Conservation (phyloP, 2,888 invertebrate genomes). For the Trissoscelio sp. region DNA sequence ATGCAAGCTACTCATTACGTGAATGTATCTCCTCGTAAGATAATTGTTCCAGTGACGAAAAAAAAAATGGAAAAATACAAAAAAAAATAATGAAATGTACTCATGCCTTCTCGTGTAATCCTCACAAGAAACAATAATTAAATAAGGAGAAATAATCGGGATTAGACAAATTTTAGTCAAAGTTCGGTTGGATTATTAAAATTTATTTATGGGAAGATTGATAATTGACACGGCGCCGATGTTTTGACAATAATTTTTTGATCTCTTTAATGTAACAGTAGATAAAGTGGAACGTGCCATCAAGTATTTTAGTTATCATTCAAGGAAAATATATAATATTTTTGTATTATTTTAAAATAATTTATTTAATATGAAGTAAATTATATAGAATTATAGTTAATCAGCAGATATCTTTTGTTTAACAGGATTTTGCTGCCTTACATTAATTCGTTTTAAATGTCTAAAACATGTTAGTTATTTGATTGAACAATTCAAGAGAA, state of each 20-base stretch:
- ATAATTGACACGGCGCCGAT: neutral
- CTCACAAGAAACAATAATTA: conserved; percentile 47
- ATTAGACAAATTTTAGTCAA: neutral
- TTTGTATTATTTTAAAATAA: neutral
- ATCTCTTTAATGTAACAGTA: conserved; percentile 8
- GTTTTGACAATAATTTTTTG: conserved; percentile 38
- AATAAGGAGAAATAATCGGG: conserved; percentile 62
- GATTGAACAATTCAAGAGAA: conserved; percentile 6
- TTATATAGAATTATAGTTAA: neutral
- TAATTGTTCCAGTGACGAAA: conserved; percentile 37
- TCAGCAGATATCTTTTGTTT: no score
- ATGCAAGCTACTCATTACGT: conserved; percentile 63
- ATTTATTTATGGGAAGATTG: neutral
- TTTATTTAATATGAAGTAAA: neutral
- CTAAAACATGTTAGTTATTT: no score
- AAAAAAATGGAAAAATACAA: conserved; percentile 24
- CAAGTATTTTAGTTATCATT: neutral
- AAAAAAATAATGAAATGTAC: conserved; percentile 58
- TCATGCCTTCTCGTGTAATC: conserved; percentile 69
- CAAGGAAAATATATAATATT: no score
- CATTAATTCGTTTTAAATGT: no score
- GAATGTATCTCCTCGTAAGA: conserved; percentile 54
- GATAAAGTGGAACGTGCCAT: neutral
- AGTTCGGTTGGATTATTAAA: neutral
- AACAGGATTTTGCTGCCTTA: no score